A percentile compares a stretch with the other conserved stretches of the same genome.
phyloP scores from a whole-genome alignment of 2,113 vertebrate species.

The Brachionichthys hirsutus region DNA sequence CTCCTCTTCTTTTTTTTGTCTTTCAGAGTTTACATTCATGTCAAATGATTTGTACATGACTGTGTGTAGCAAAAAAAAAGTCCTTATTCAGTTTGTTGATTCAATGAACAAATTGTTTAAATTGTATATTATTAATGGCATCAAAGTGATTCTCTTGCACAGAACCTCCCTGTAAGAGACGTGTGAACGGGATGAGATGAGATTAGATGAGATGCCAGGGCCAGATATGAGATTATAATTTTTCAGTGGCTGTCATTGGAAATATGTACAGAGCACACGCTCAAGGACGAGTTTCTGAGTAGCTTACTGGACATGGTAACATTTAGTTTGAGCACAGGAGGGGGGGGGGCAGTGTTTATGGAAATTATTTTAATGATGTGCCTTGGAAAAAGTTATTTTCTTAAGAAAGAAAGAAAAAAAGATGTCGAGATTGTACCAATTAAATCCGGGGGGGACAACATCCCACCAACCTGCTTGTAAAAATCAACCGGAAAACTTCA shows the following conservation, averaged over 20 bases:
- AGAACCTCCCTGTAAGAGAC: constrained; percentile 77
- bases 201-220: constrained; percentile 22
- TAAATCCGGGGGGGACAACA: constrained; percentile 3
- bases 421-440: constrained; percentile 51
- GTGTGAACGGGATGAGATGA: constrained; percentile 9
- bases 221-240: constrained; percentile 61
- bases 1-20: constrained; percentile 32
- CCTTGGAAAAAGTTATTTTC: constrained; percentile 68
- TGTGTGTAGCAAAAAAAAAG: constrained; percentile 81
- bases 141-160: constrained; percentile 79
- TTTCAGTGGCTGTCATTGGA: constrained; percentile 52
- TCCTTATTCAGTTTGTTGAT: constrained; percentile 77
- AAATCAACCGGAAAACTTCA: constrained; percentile 35
- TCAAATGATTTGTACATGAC: constrained; percentile 71
- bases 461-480: constrained; percentile 20
- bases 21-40: constrained; percentile 78
- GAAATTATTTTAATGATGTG: constrained; percentile 65
- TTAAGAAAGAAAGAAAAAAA: constrained; percentile 18
- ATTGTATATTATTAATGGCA: constrained; percentile 65
- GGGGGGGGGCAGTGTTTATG: constrained; percentile 39
- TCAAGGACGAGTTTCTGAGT: constrained; percentile 12
- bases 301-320: constrained; percentile 24
- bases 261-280: constrained; percentile 46
- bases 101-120: constrained; percentile 76
- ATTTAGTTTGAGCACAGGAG: constrained; percentile 35